These are phyloP conservation scores for Podargus strigoides DNA, from an alignment of 2,797 vertebrate species.

Conservation along the genomic window DNA sequence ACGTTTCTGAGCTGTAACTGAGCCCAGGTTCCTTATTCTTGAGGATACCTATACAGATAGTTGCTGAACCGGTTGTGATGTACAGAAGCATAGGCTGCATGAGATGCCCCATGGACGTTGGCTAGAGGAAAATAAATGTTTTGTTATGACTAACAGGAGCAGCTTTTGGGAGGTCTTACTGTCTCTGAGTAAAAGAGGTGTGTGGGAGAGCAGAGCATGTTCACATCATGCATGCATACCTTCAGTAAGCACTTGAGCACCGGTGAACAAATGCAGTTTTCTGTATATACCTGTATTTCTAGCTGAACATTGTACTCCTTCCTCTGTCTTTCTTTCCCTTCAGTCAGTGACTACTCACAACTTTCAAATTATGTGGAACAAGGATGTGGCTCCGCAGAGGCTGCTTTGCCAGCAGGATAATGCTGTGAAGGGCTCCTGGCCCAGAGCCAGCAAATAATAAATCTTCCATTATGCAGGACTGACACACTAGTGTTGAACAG, in stretches of 20 bases:
- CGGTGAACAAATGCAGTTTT: not conserved
- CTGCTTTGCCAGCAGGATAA: not conserved
- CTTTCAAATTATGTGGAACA: not conserved
- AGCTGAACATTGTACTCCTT: not conserved
- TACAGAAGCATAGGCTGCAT: not conserved
- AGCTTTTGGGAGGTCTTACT: not conserved
- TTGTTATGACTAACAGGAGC: not conserved
- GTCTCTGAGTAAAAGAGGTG: not conserved
- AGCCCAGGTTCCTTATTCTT: not conserved
- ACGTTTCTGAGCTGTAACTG: not conserved
- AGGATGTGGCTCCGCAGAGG: not conserved
- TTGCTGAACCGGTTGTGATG: not conserved
- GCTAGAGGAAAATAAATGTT: not conserved
- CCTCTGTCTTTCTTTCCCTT: not conserved
- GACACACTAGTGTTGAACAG: not conserved
- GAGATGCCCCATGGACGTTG: accelerated
- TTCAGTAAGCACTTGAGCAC: not conserved
- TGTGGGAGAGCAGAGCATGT: not conserved
- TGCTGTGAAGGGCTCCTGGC: not conserved
- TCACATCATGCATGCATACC: not conserved
- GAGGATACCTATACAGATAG: not conserved
- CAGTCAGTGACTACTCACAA: not conserved
- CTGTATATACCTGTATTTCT: not conserved
- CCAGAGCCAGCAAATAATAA: not conserved
- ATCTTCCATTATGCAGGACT: not conserved